A percentile compares a stretch with the other conserved stretches of the same genome.
phyloP scores from a whole-genome alignment of 1,140 invertebrate genomes.

The Andricus grossulariae region DNA sequence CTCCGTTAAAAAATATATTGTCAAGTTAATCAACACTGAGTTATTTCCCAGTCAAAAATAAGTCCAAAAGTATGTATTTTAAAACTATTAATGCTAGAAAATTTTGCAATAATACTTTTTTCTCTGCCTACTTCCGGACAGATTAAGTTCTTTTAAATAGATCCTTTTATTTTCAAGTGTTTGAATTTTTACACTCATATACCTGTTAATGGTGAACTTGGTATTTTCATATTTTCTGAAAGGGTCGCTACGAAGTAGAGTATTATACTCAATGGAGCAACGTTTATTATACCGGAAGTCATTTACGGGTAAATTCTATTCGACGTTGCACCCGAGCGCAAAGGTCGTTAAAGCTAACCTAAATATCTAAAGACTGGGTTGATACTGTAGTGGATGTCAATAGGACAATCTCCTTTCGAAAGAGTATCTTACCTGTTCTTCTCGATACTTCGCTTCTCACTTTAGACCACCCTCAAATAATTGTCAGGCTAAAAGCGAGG shows the following conservation, averaged over 20 bases:
- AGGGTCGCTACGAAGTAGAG: background rate
- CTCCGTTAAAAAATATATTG: too few species aligned
- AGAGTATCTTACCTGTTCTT: conserved; percentile 43
- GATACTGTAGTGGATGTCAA: conserved; percentile 16
- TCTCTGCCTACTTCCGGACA: too few species aligned
- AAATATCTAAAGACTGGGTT: conserved; percentile 16
- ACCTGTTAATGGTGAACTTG: background rate
- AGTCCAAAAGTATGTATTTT: too few species aligned
- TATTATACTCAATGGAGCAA: background rate
- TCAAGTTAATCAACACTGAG: too few species aligned
- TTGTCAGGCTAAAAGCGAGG: conserved; percentile 67
- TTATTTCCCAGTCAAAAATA: too few species aligned
- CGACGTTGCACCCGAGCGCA: conserved; percentile 7
- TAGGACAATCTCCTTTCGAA: conserved; percentile 24
- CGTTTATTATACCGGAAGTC: conserved; percentile 17
- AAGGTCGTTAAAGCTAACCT: conserved; percentile 29
- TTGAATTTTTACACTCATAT: too few species aligned
- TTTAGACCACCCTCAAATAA: conserved; percentile 52
- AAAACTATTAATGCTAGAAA: too few species aligned
- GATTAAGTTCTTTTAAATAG: too few species aligned
- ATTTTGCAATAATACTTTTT: too few species aligned
- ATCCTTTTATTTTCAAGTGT: background rate
- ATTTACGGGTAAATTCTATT: conserved; percentile 9
- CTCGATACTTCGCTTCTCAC: conserved; percentile 39
- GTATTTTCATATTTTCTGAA: background rate